These are phyloP conservation scores for Halisarca cf. caerulea DNA, from an alignment of 37 sponge, comb jelly and placozoan genomes.

Conservation along the genomic window DNA sequence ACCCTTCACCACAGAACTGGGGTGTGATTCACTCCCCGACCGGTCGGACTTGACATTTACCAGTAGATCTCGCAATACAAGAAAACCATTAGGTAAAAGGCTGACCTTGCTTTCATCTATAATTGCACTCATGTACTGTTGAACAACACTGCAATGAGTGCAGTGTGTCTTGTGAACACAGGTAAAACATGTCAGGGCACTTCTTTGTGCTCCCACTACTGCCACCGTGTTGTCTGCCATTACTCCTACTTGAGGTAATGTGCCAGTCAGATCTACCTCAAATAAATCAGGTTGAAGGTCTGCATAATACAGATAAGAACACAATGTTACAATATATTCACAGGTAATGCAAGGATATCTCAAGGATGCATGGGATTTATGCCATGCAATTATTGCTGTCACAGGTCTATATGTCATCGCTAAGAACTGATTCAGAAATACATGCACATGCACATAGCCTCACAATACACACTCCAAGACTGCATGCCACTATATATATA, in stretches of 20 bases:
- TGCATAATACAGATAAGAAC: no score
- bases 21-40: neutral
- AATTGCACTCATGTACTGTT: neutral
- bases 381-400: no score
- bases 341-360: no score
- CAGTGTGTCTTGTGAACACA: neutral
- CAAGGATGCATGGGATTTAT: no score
- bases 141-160: neutral
- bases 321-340: no score
- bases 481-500: no score
- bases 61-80: neutral
- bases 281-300: no score
- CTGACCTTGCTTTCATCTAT: neutral
- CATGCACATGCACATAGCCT: no score
- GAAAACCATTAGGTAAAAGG: neutral
- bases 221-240: neutral
- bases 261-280: neutral
- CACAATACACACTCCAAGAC: no score
- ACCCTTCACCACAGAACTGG: neutral
- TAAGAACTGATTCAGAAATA: no score
- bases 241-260: neutral
- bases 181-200: constrained; percentile 14
- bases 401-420: no score
- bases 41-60: neutral
- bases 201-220: neutral